Evolutionary conservation across 2,113 vertebrate genomes (phyloP).

Genomic region (Eclectus roratus): DNA sequence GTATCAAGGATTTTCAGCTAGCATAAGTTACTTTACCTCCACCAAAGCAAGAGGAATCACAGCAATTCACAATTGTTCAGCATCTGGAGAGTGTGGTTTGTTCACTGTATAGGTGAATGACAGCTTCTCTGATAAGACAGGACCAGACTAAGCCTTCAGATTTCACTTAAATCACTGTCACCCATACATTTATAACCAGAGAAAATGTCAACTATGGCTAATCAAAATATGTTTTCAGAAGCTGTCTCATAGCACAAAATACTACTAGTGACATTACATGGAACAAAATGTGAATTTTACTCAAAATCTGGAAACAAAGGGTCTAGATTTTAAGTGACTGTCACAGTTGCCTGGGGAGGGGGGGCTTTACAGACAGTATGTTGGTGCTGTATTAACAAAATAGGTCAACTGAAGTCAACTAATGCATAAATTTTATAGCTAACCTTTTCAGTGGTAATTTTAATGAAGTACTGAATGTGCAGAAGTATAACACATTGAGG

Average conservation of each 20-base stretch:
- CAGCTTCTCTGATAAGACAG: constrained; percentile 2
- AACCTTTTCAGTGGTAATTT: constrained; percentile 27
- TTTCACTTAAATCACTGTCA: not conserved
- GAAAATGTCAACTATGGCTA: not conserved
- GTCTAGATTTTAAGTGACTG: not conserved
- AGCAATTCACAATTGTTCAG: fast-evolving
- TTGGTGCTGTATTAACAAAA: not conserved
- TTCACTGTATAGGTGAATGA: not conserved
- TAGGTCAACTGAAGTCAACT: not conserved
- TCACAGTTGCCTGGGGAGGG: not conserved
- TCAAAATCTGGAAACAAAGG: not conserved
- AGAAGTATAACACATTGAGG: not conserved
- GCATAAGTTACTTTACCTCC: not conserved
- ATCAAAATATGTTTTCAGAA: constrained; percentile 26
- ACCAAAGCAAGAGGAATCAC: not conserved
- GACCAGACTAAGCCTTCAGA: constrained; percentile 2
- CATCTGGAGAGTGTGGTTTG: not conserved
- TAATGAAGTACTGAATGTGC: not conserved
- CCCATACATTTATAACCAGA: not conserved
- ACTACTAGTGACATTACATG: not conserved
- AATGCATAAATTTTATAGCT: not conserved
- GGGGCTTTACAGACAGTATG: not conserved
- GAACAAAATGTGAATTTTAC: not conserved
- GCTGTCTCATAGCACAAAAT: not conserved
- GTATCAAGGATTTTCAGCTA: not conserved